Conservation (phyloP, 2,113 vertebrate genomes). For the Stercorarius parasiticus region DNA sequence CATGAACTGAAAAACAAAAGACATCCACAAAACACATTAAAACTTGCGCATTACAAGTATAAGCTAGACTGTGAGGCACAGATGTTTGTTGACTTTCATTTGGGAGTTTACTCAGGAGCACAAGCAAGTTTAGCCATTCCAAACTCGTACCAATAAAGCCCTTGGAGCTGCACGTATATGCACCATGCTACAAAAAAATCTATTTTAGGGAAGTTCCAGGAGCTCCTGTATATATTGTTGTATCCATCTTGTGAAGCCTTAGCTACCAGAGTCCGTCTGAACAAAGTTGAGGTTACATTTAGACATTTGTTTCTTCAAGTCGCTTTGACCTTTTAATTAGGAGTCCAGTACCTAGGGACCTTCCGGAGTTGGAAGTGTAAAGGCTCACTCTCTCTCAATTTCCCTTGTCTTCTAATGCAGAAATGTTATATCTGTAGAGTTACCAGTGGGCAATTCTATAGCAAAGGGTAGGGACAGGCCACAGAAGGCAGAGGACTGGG, state of each 20-base stretch:
- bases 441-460: background rate
- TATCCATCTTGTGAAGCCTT: background rate
- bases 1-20: background rate
- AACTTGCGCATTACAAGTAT: background rate
- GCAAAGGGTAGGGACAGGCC: background rate
- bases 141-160: background rate
- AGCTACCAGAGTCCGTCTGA: background rate
- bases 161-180: background rate
- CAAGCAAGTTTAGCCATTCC: background rate
- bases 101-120: background rate
- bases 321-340: constrained; percentile 17
- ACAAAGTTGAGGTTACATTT: background rate
- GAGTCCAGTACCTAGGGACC: background rate
- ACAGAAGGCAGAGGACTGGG: background rate
- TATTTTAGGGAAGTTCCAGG: background rate
- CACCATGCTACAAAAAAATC: background rate
- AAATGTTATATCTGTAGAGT: background rate
- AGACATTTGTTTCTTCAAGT: background rate
- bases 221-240: background rate
- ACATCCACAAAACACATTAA: background rate
- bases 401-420: background rate
- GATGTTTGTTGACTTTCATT: background rate
- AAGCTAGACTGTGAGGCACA: background rate
- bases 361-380: background rate
- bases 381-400: background rate